Conservation (phyloP, 2,888 invertebrate genomes). For the Augochlorella aurata region DNA sequence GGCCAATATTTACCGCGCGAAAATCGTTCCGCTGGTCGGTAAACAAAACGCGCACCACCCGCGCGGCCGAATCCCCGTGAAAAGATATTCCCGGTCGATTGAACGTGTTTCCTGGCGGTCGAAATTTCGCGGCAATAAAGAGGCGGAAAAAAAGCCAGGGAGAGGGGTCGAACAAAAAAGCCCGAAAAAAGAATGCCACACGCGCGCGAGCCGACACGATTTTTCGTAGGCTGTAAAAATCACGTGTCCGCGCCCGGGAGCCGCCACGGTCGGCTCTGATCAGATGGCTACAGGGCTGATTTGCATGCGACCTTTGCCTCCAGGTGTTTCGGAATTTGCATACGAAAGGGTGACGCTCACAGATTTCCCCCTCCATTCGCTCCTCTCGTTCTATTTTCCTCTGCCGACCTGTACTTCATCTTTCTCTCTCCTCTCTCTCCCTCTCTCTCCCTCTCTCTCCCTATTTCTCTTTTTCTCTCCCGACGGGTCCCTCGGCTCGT, state of each 20-base stretch:
- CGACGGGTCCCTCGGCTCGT: constrained; percentile 36
- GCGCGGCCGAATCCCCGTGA: constrained; percentile 12
- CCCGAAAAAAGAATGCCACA: constrained; percentile 12
- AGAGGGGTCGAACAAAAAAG: not conserved
- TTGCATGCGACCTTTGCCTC: constrained; percentile 80
- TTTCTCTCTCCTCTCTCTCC: constrained; percentile 49
- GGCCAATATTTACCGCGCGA: constrained; percentile 46
- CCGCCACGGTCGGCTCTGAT: constrained; percentile 63
- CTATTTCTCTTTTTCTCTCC: constrained; percentile 28
- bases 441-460: constrained; percentile 43
- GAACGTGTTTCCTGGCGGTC: constrained; percentile 29
- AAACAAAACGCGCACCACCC: constrained; percentile 36
- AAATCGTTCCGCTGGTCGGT: constrained; percentile 55
- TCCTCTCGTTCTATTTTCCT: constrained; percentile 39
- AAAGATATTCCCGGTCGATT: constrained; percentile 35
- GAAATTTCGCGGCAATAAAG: constrained; percentile 38
- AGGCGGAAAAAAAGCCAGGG: not conserved
- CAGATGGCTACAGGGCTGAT: constrained; percentile 76
- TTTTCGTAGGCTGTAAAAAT: constrained; percentile 60
- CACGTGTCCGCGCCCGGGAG: constrained; percentile 60
- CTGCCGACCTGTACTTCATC: constrained; percentile 42
- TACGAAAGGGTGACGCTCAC: constrained; percentile 80
- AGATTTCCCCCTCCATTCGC: constrained; percentile 65
- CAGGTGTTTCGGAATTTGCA: constrained; percentile 81
- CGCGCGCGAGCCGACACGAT: constrained; percentile 51